Evolutionary conservation across 2,797 vertebrate species (phyloP).

Genomic region (Enteromius argenteus): DNA sequence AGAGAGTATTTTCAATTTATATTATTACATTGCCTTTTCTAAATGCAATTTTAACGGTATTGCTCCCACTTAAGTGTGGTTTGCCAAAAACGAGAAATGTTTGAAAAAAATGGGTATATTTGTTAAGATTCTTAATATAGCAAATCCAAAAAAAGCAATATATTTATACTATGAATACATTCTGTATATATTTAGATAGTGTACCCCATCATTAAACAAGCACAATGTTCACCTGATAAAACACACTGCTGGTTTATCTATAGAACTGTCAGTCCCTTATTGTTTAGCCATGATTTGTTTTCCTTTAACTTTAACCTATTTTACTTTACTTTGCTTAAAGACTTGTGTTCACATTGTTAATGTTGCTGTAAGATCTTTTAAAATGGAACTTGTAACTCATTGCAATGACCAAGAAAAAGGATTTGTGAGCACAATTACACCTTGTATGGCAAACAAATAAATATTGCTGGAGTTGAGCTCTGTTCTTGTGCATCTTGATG

Average conservation of each 20-base stretch:
- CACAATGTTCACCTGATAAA: conserved; percentile 68
- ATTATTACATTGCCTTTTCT: conserved; percentile 84
- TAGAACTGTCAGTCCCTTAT: conserved; percentile 35
- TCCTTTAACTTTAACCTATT: conserved; percentile 66
- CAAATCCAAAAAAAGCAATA: conserved; percentile 78
- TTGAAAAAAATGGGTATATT: conserved; percentile 61
- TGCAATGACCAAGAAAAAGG: conserved; percentile 75
- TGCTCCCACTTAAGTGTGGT: conserved; percentile 72
- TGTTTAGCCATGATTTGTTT: conserved; percentile 60
- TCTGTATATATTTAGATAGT: conserved; percentile 86
- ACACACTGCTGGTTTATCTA: conserved; percentile 67
- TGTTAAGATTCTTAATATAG: conserved; percentile 72
- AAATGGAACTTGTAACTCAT: conserved; percentile 81
- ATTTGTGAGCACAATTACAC: conserved; percentile 69
- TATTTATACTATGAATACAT: conserved; percentile 77
- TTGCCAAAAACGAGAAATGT: conserved; percentile 74
- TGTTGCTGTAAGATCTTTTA: conserved; percentile 93
- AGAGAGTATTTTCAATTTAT: conserved; percentile 86
- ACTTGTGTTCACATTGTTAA: conserved; percentile 91
- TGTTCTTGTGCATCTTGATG: background rate
- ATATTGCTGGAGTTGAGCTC: conserved; percentile 85
- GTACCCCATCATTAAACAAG: conserved; percentile 67
- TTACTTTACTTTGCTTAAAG: conserved; percentile 86
- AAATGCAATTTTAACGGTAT: conserved; percentile 74
- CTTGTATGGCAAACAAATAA: conserved; percentile 99